Conservation (phyloP, 2,888 invertebrate genomes). For the Drosophila nr. medialis region DNA sequence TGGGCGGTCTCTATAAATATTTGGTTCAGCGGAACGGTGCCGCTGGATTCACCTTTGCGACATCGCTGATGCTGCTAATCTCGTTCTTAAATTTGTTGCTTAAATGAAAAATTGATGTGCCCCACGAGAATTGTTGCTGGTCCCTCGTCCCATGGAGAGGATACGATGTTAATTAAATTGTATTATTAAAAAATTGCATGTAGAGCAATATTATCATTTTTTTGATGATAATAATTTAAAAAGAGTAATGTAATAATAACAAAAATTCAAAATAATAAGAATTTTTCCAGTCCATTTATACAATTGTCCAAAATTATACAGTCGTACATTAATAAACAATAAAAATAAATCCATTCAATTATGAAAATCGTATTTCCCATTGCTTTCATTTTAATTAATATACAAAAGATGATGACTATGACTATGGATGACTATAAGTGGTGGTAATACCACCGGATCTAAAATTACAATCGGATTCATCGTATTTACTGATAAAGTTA, state of each 20-base stretch:
- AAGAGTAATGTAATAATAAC: not conserved
- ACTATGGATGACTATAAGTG: too few species aligned
- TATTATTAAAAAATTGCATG: not conserved
- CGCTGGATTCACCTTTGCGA: slow-evolving; percentile 21
- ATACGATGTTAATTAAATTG: not conserved
- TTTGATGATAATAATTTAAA: not conserved
- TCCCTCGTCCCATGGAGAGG: not conserved
- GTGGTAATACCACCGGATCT: too few species aligned
- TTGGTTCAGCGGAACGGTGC: slow-evolving; percentile 57
- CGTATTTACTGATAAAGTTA: not conserved
- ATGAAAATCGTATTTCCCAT: not conserved
- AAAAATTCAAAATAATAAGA: not conserved
- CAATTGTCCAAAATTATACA: not conserved
- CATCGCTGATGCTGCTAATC: slow-evolving; percentile 21
- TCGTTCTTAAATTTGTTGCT: not conserved
- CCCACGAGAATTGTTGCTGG: not conserved
- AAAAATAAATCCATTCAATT: not conserved
- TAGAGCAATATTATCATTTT: not conserved
- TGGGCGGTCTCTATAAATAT: slow-evolving; percentile 61
- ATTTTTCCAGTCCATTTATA: not conserved
- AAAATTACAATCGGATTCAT: not conserved
- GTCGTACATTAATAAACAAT: not conserved
- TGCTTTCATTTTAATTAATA: not conserved
- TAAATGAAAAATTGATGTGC: not conserved
- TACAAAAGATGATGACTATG: too few species aligned